A percentile compares a stretch with the other conserved stretches of the same genome.
These are phyloP conservation scores for Cariama cristata DNA, from an alignment of 2,113 vertebrate species.

Conservation along the genomic window DNA sequence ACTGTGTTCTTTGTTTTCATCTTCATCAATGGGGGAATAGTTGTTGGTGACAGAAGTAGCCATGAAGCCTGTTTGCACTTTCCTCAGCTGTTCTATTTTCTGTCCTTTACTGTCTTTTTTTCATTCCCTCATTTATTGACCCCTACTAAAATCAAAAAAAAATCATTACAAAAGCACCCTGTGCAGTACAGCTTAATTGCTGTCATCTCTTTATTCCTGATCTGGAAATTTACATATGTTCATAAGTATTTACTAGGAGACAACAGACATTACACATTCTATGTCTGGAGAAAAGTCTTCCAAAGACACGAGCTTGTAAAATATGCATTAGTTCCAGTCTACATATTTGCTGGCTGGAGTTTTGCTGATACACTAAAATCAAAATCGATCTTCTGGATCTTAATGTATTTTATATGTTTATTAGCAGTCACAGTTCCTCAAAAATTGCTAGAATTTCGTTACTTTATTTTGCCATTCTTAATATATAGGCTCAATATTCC, in stretches of 20 bases:
- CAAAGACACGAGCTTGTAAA: constrained; percentile 85
- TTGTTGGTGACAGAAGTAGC: constrained; percentile 89
- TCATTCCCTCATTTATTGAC: constrained; percentile 84
- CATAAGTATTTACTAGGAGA: constrained; percentile 96
- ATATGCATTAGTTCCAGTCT: constrained; percentile 87
- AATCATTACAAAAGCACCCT: constrained; percentile 78
- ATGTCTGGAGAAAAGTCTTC: constrained; percentile 92
- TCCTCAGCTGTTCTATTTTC: constrained; percentile 94
- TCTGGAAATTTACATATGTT: constrained; percentile 93
- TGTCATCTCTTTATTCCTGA: constrained; percentile 75
- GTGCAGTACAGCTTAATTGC: constrained; percentile 76
- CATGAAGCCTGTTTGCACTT: constrained; percentile 92
- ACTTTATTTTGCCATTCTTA: constrained; percentile 94
- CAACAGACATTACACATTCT: constrained; percentile 95
- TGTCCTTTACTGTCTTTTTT: constrained; percentile 88
- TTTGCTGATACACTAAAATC: constrained; percentile 87
- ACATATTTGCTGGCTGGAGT: constrained; percentile 91
- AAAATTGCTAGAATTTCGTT: constrained; percentile 95
- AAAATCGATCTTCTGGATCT: constrained; percentile 89
- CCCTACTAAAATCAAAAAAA: too few relatives aligned
- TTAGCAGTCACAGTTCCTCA: constrained; percentile 86
- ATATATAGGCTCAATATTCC: constrained; percentile 92
- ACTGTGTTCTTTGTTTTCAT: constrained; percentile 82
- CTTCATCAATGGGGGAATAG: constrained; percentile 87
- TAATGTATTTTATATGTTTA: constrained; percentile 86